Base-by-base conservation (phyloP, 2,888 invertebrate genomes). In the Trichopria drosophilae region DNA sequence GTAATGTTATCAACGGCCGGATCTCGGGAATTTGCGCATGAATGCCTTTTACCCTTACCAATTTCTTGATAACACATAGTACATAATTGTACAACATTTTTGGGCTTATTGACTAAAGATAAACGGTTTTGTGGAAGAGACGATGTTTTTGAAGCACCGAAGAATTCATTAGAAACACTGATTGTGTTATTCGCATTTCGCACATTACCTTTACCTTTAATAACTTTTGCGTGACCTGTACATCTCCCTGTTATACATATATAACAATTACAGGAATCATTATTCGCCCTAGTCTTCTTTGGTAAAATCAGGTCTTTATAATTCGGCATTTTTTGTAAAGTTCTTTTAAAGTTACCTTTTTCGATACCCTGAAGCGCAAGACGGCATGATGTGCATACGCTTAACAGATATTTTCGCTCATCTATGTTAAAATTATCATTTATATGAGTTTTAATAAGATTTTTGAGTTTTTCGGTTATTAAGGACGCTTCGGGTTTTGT, bases 31-130 rank as follows among this genome's bases (percentile, higher is more conserved):
- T 7, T 16, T 3, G n/a, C 31, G 9, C 34, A 34, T 10, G 34
- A 34, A 34, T 16, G 34, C 34, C 34, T 34, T 34, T 18, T 34
- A 16, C 34, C 34, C 20, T 15, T 34, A 6, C 34, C 5, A 34
- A 34, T 34, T 18, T 34, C 34, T 18, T 34, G 9, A 34, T 6
- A 13, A 34, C 34, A 34, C 10, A 20, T 18, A n/a, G 18, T 16
- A 1, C 34, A 34, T 15, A 12, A 15, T 3, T 31, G n/a, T n/a
- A n/a, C n/a, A n/a, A n/a, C n/a, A n/a, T n/a, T n/a, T n/a, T n/a
- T n/a, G n/a, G n/a, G n/a, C n/a, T n/a, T n/a, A n/a, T n/a, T n/a
- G n/a, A n/a, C n/a, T n/a, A n/a, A n/a, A n/a, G n/a, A n/a, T n/a
- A n/a, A n/a, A n/a, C n/a, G n/a, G n/a, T n/a, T n/a, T n/a, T n/a